Evolutionary conservation across 23 tunicate species (phyloP).

Genomic region (Trididemnum clinides): DNA sequence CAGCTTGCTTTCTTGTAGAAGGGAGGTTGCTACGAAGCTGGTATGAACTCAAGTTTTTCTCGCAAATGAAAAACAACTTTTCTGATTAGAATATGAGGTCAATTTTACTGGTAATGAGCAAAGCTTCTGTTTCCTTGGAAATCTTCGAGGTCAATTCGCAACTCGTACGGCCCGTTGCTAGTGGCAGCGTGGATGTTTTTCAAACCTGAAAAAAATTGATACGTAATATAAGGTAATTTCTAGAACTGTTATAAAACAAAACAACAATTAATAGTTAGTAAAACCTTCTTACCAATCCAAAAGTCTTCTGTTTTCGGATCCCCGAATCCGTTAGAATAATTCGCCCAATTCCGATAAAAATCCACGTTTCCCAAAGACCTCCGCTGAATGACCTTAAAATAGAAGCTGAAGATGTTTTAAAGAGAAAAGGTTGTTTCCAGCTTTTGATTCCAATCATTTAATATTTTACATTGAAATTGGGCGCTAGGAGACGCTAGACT

Average conservation of each 20-base stretch:
- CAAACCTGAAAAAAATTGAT: slow-evolving; percentile 40
- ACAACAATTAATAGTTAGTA: no score
- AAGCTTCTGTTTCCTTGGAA: slow-evolving; percentile 48
- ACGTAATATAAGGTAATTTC: background rate
- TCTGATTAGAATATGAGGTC: no score
- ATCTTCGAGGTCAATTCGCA: slow-evolving; percentile 76
- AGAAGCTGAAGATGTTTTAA: no score
- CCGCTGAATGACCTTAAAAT: slow-evolving; percentile 70
- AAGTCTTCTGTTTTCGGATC: background rate
- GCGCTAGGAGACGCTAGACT: no score
- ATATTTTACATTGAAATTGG: no score
- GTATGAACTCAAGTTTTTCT: no score
- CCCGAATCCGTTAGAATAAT: slow-evolving; percentile 74
- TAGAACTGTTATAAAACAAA: no score
- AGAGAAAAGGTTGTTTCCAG: no score
- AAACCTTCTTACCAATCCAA: slow-evolving; percentile 10
- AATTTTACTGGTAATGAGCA: slow-evolving; percentile 49
- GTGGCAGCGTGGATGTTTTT: slow-evolving; percentile 78
- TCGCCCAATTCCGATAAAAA: slow-evolving; percentile 52
- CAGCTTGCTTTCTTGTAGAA: no score
- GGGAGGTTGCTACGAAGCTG: no score
- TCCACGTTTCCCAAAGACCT: slow-evolving; percentile 45
- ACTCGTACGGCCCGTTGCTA: slow-evolving; percentile 41
- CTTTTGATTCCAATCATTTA: no score
- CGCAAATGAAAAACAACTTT: no score